phyloP scores from a whole-genome alignment of 2,797 vertebrate genomes.

The Alauda arvensis region DNA sequence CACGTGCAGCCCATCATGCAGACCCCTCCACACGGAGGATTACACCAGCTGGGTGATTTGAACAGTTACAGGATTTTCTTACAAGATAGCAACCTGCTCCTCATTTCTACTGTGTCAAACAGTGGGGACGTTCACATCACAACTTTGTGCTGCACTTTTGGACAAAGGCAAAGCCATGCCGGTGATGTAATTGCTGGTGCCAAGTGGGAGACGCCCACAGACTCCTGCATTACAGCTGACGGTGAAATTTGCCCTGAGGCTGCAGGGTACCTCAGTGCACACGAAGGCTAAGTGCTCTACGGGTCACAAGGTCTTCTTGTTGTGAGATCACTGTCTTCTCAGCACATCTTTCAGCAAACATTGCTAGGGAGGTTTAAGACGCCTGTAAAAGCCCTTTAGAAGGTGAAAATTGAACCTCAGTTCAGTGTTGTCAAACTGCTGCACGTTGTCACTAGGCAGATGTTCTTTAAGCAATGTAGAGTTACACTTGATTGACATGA shows the following conservation, averaged over 20 bases:
- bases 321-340: neutral
- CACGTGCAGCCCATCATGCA: fast-evolving
- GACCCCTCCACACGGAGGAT: neutral
- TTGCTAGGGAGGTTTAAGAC: neutral
- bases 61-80: neutral
- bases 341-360: neutral
- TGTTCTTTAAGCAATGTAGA: neutral
- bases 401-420: neutral
- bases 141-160: neutral
- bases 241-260: neutral
- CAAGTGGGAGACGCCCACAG: neutral
- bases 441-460: fast-evolving
- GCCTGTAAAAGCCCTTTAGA: neutral
- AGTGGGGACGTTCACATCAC: neutral
- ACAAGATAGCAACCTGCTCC: neutral
- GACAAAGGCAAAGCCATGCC: neutral
- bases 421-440: neutral
- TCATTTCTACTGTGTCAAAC: neutral
- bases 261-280: neutral
- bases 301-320: neutral
- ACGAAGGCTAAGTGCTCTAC: fast-evolving
- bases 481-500: neutral
- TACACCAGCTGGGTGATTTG: neutral
- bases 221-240: neutral
- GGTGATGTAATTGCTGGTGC: neutral